These are phyloP conservation scores for Hedya salicella DNA, from an alignment of 2,888 invertebrate species.

Conservation along the genomic window DNA sequence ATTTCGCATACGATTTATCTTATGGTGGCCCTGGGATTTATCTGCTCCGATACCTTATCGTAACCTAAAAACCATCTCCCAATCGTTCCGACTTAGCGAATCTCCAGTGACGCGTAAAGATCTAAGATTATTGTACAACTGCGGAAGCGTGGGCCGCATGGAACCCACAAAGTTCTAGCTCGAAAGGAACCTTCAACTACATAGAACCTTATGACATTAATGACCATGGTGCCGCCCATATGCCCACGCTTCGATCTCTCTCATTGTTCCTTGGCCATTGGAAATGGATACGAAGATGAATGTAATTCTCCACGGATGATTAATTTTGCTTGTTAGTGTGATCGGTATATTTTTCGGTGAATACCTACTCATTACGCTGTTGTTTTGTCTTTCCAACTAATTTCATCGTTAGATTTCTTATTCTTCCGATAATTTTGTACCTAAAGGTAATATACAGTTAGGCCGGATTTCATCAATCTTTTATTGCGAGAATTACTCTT, in stretches of 20 bases:
- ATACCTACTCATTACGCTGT: background rate
- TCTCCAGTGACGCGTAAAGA: conserved; percentile 70
- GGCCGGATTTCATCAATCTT: too few species aligned
- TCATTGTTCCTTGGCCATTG: conserved; percentile 65
- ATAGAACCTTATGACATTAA: conserved; percentile 58
- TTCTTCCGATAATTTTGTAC: too few species aligned
- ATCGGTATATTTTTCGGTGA: conserved; percentile 25
- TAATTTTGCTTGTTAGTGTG: conserved; percentile 48
- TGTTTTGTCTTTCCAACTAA: background rate
- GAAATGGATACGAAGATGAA: conserved; percentile 48
- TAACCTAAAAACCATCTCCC: conserved; percentile 14
- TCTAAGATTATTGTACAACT: conserved; percentile 68
- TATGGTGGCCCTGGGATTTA: conserved; percentile 36
- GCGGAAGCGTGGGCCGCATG: conserved; percentile 72
- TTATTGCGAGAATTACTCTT: too few species aligned
- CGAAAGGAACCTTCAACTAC: conserved; percentile 51
- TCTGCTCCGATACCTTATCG: conserved; percentile 39
- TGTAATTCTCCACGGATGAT: conserved; percentile 53
- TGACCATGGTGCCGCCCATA: conserved; percentile 46
- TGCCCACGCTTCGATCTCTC: conserved; percentile 71
- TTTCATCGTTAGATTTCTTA: background rate
- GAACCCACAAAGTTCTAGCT: conserved; percentile 54
- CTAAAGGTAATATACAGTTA: too few species aligned
- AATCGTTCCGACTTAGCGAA: conserved; percentile 44
- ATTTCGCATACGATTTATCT: conserved; percentile 36